Conservation (phyloP, 2,888 invertebrate species). For the Rutpela maculata region DNA sequence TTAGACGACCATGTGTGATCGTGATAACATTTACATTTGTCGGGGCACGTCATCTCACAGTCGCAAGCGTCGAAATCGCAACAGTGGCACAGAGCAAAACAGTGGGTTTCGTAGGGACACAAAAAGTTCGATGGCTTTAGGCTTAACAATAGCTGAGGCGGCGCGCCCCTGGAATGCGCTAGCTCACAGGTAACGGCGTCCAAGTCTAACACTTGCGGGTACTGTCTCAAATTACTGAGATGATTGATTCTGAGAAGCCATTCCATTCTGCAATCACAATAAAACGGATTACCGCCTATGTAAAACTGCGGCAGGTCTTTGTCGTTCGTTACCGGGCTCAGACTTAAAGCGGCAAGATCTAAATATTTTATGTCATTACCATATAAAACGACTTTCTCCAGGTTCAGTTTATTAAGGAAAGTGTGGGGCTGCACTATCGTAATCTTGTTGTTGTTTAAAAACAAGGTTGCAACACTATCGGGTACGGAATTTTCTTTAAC, state of each 20-base stretch:
- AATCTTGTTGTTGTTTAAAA: conserved; percentile 85
- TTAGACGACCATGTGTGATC: conserved; percentile 91
- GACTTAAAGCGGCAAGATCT: conserved; percentile 83
- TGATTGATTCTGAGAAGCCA: conserved; percentile 89
- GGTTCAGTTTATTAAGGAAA: conserved; percentile 81
- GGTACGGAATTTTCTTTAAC: conserved; percentile 83
- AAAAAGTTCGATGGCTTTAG: conserved; percentile 86
- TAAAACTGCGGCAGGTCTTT: conserved; percentile 86
- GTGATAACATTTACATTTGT: conserved; percentile 90
- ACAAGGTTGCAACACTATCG: conserved; percentile 83
- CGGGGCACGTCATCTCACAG: conserved; percentile 93
- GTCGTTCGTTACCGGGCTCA: conserved; percentile 80
- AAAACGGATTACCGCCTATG: conserved; percentile 88
- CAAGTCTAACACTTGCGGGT: conserved; percentile 88
- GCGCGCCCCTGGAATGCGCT: conserved; percentile 80
- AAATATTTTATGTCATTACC: conserved; percentile 84
- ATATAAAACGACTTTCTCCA: conserved; percentile 86
- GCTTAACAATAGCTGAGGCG: conserved; percentile 81
- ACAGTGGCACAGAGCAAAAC: conserved; percentile 91
- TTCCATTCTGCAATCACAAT: conserved; percentile 92
- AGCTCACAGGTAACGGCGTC: conserved; percentile 86
- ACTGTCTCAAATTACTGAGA: conserved; percentile 82
- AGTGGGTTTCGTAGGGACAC: conserved; percentile 88
- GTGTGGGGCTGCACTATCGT: conserved; percentile 83
- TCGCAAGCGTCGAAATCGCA: conserved; percentile 94